Percentiles rank a stretch among this genome's conserved stretches.
These are phyloP conservation scores for Drosophila koepferae DNA, from an alignment of 2,888 invertebrate species.

Conservation along the genomic window DNA sequence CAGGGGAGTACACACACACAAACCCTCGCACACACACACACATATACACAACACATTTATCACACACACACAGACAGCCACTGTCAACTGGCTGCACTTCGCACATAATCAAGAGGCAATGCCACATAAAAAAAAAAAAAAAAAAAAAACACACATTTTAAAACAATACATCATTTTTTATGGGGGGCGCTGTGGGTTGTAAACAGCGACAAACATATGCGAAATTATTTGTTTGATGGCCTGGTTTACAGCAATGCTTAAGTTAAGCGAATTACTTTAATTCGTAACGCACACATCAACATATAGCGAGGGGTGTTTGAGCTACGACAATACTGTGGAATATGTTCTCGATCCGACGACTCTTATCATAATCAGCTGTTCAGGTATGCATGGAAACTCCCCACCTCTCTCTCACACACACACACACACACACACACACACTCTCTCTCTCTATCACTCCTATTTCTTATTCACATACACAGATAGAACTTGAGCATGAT, in stretches of 20 bases:
- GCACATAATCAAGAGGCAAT: conserved; percentile 63
- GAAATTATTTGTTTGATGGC: conserved; percentile 73
- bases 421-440: rapidly evolving
- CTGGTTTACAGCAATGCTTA: conserved; percentile 33
- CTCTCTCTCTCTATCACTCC: not conserved
- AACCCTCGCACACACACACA: conserved; percentile 4
- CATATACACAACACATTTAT: conserved; percentile 25
- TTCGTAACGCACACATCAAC: conserved; percentile 52
- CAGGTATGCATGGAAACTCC: conserved; percentile 68
- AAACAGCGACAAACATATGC: conserved; percentile 17
- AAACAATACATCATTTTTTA: conserved; percentile 68
- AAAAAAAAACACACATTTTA: conserved; percentile 47
- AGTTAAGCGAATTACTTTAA: conserved; percentile 75
- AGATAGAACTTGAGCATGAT: conserved; percentile 58
- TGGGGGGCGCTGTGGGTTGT: conserved; percentile 18
- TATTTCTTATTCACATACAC: not conserved
- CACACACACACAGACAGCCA: conserved; percentile 9
- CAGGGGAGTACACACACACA: conserved; percentile 13
- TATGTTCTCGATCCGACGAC: not conserved
- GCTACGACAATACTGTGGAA: not conserved
- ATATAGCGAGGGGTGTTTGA: not conserved
- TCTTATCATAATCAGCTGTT: conserved; percentile 50
- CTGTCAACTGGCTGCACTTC: conserved; percentile 46
- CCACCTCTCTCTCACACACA: too few relatives aligned
- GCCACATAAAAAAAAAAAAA: conserved; percentile 29